phyloP scores from a whole-genome alignment of 1,140 invertebrate genomes.

The Bombus sylvicola region DNA sequence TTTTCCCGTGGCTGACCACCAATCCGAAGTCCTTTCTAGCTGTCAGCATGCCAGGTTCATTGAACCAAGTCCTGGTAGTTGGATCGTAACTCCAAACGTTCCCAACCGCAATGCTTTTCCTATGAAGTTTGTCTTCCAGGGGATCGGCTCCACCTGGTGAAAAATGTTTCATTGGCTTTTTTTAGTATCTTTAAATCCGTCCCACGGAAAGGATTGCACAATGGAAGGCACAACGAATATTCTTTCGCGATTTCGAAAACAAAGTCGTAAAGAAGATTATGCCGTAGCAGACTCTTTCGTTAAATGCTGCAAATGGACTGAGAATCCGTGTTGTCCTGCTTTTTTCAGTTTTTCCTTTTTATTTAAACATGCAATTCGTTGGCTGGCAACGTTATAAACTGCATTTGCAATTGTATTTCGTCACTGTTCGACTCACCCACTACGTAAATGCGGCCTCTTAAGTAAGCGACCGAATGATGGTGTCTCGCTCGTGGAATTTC shows the following conservation, averaged over 20 bases:
- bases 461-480: conserved; percentile 84
- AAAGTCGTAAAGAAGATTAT: conserved; percentile 25
- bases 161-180: not conserved
- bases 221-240: not conserved
- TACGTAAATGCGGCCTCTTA: conserved; percentile 84
- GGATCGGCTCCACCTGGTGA: conserved; percentile 85
- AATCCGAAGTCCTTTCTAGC: conserved; percentile 85
- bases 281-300: not conserved
- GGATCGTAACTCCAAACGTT: conserved; percentile 87
- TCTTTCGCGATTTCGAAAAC: conserved; percentile 5
- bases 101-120: conserved; percentile 83
- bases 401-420: not conserved
- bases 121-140: conserved; percentile 82
- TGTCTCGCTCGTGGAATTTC: conserved; percentile 85
- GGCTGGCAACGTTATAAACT: not conserved
- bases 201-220: not conserved
- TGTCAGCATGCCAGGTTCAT: conserved; percentile 82
- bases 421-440: conserved; percentile 78
- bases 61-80: conserved; percentile 83
- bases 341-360: not conserved
- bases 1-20: conserved; percentile 82
- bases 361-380: not conserved
- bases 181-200: not conserved
- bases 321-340: not conserved
- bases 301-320: not conserved